These are phyloP conservation scores for Acromyrmex charruanus DNA, from an alignment of 1,140 invertebrate genomes.

Conservation along the genomic window DNA sequence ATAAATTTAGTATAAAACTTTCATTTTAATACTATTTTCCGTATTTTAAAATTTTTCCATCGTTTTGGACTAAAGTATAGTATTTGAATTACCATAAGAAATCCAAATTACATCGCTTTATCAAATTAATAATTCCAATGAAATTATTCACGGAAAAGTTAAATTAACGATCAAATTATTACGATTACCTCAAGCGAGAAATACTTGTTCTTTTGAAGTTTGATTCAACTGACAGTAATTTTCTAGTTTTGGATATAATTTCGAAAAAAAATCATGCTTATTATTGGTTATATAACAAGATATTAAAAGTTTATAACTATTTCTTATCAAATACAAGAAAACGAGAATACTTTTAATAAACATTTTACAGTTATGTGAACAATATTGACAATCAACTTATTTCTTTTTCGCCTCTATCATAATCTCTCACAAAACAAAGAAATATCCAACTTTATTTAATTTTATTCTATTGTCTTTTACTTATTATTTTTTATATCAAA, in stretches of 20 bases:
- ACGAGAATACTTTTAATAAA: not conserved
- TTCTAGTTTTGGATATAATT: not conserved
- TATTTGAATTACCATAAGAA: not conserved
- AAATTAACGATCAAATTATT: not conserved
- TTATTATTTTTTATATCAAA: not conserved
- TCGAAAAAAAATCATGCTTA: not conserved
- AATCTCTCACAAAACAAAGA: not conserved
- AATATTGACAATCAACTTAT: not conserved
- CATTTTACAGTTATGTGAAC: not conserved
- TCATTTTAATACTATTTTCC: not conserved
- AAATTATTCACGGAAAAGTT: not conserved
- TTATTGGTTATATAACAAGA: not conserved
- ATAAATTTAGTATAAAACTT: not conserved
- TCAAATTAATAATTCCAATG: not conserved
- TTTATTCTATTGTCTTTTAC: not conserved
- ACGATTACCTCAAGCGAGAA: not conserved
- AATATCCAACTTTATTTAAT: not conserved
- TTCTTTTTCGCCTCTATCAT: not conserved
- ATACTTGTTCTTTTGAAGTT: slow-evolving; percentile 8
- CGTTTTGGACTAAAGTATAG: not conserved
- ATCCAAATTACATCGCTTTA: not conserved
- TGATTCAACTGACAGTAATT: not conserved
- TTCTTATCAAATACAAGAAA: not conserved
- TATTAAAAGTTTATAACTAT: not conserved
- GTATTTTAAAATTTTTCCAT: not conserved